These are phyloP conservation scores for Sebastiscus tertius DNA, from an alignment of 2,797 vertebrate species.

Conservation along the genomic window DNA sequence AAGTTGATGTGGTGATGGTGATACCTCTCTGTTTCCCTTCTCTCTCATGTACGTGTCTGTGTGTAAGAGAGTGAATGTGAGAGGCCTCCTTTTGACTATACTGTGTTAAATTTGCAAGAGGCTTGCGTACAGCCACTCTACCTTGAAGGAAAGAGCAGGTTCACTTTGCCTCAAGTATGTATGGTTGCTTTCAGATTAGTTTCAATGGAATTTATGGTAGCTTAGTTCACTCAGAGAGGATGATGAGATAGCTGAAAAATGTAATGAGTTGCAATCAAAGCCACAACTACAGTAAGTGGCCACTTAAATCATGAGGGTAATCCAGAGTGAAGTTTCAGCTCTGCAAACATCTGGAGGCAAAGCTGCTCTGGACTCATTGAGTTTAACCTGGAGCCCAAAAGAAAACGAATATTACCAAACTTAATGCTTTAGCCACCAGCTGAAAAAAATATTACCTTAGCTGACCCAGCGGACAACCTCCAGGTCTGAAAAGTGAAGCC, in stretches of 20 bases:
- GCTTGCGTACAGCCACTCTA: constrained; percentile 2
- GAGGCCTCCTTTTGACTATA: constrained; percentile 57
- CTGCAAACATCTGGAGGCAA: constrained; percentile 22
- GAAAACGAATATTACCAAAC: not conserved
- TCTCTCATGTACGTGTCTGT: constrained; percentile 48
- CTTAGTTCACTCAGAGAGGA: constrained; percentile 1
- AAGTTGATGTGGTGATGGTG: constrained; percentile 47
- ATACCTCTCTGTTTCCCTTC: constrained; percentile 27
- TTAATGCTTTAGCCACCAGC: not conserved
- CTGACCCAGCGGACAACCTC: not conserved
- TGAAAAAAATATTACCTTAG: not conserved
- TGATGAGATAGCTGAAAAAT: constrained; percentile 19
- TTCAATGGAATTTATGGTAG: constrained; percentile 8
- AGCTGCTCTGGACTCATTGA: not conserved
- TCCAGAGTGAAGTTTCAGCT: constrained; percentile 23
- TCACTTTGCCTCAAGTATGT: constrained; percentile 3
- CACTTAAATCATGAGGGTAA: constrained; percentile 23
- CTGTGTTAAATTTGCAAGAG: constrained; percentile 51
- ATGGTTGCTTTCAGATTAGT: not conserved
- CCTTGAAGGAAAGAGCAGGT: constrained; percentile 33
- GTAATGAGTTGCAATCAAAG: constrained; percentile 28
- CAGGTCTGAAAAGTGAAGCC: too few relatives aligned
- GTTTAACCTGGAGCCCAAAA: not conserved
- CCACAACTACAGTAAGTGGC: constrained; percentile 21
- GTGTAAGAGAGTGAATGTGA: constrained; percentile 22